A percentile compares a stretch with the other conserved stretches of the same genome.
Evolutionary conservation across 2,888 invertebrate species (phyloP).

Genomic region (Coenonympha arcania): DNA sequence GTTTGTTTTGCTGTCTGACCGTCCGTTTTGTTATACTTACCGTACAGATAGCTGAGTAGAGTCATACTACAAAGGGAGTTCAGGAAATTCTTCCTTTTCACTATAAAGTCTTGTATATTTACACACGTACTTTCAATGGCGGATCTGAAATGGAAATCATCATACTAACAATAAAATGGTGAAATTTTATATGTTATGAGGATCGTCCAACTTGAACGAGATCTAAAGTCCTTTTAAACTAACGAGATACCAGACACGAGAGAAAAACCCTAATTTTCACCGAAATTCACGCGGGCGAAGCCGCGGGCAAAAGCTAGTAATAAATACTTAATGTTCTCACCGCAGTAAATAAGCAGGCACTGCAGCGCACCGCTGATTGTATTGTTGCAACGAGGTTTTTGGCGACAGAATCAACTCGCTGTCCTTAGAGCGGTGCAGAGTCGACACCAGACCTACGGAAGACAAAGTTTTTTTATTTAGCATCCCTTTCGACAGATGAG

Average conservation of each 20-base stretch:
- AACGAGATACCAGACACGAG: too few relatives aligned
- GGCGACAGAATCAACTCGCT: constrained; percentile 36
- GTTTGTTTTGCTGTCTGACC: too few relatives aligned
- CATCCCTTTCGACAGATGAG: too few relatives aligned
- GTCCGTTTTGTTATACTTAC: constrained; percentile 38
- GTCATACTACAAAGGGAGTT: constrained; percentile 43
- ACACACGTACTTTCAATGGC: constrained; percentile 38
- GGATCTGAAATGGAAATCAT: constrained; percentile 34
- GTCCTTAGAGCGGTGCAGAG: constrained; percentile 25
- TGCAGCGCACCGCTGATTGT: constrained; percentile 30
- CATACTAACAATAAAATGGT: too few relatives aligned
- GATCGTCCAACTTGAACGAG: too few relatives aligned
- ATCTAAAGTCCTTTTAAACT: too few relatives aligned
- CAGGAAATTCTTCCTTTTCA: constrained; percentile 40
- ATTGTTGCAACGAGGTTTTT: constrained; percentile 24
- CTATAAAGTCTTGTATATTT: constrained; percentile 41
- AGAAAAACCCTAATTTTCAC: too few relatives aligned
- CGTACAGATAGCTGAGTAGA: constrained; percentile 45
- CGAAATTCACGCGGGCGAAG: too few relatives aligned
- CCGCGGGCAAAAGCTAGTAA: too few relatives aligned
- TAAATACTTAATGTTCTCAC: constrained; percentile 28
- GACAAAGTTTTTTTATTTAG: too few relatives aligned
- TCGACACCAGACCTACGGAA: background rate
- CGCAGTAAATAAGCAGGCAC: constrained; percentile 42
- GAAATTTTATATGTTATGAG: too few relatives aligned